These are phyloP conservation scores for Zaprionus africanus DNA, from an alignment of 1,140 invertebrate species.

Conservation along the genomic window DNA sequence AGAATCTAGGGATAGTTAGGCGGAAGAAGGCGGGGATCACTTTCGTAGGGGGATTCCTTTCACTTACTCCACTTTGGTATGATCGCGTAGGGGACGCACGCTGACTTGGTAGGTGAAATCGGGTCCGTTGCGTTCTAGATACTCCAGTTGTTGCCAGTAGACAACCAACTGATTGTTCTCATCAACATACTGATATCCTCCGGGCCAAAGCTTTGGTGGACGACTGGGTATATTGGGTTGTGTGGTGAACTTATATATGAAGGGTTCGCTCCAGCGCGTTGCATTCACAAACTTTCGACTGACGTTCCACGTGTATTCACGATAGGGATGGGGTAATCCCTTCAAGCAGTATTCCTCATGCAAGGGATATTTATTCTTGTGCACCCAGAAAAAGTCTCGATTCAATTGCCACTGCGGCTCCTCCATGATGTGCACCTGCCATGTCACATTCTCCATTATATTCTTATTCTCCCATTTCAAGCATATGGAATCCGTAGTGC, in stretches of 20 bases:
- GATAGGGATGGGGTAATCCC: neutral
- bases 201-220: slow-evolving; percentile 16
- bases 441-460: neutral
- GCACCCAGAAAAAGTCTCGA: neutral
- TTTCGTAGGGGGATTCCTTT: neutral
- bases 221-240: neutral
- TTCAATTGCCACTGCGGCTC: neutral
- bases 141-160: slow-evolving; percentile 35
- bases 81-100: neutral
- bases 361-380: neutral
- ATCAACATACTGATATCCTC: slow-evolving; percentile 9
- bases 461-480: neutral
- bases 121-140: slow-evolving; percentile 32
- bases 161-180: slow-evolving; percentile 8
- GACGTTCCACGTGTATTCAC: neutral
- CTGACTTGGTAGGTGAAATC: slow-evolving; percentile 17
- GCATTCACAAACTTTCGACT: neutral
- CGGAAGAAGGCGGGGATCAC: neutral
- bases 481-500: neutral
- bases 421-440: neutral
- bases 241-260: slow-evolving; percentile 6
- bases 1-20: neutral
- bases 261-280: neutral
- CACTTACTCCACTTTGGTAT: slow-evolving; percentile 8
- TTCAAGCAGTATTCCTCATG: neutral